Conservation (phyloP, 2,113 vertebrate genomes). For the Pandion haliaetus region DNA sequence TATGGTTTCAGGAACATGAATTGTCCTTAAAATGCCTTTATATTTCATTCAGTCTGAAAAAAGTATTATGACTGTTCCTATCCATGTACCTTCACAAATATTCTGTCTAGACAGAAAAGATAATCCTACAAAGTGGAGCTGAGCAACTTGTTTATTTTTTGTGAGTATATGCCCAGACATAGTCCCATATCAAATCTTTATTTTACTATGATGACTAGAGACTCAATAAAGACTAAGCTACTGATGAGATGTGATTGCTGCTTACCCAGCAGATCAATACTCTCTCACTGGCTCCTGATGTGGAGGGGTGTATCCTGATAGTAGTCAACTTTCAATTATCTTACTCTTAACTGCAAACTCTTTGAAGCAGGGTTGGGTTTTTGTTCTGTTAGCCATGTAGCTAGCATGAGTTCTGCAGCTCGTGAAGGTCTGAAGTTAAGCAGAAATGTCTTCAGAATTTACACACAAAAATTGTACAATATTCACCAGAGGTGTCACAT, state of each 20-base stretch:
- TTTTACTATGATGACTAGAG: constrained; percentile 34
- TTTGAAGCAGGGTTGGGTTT: neutral
- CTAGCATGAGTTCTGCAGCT: neutral
- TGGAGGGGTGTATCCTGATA: neutral
- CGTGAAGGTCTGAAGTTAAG: neutral
- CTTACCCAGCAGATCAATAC: constrained; percentile 55
- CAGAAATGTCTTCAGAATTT: neutral
- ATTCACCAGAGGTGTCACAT: neutral
- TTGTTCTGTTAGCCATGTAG: neutral
- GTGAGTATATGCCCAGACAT: neutral
- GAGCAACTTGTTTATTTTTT: neutral
- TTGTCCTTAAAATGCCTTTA: neutral
- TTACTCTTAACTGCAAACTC: neutral
- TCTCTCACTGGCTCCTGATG: constrained; percentile 5
- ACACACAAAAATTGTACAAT: neutral
- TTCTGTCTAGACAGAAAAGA: neutral
- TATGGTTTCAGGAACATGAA: neutral
- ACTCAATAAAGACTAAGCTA: constrained; percentile 46
- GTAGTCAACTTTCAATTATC: neutral
- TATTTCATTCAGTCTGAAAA: neutral
- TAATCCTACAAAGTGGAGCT: neutral
- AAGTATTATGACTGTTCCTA: neutral
- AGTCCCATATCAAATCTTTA: constrained; percentile 20
- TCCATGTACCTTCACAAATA: neutral
- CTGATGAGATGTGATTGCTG: constrained; percentile 51